A percentile compares a stretch with the other conserved stretches of the same genome.
Evolutionary conservation across 2,888 invertebrate species (phyloP).

Genomic region (Coenonympha glycerion): DNA sequence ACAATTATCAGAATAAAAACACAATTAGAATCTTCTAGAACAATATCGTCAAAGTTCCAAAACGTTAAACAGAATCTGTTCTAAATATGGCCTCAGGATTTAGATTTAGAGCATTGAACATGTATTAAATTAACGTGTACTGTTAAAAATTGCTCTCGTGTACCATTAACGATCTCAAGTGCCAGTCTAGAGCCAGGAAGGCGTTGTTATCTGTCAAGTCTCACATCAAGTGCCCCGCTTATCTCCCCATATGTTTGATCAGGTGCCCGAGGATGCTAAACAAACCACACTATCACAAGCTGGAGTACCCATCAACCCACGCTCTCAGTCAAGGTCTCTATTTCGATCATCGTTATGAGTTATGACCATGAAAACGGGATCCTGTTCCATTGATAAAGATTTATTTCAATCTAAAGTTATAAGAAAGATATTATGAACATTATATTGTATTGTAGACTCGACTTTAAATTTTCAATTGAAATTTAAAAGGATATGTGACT

Average conservation of each 20-base stretch:
- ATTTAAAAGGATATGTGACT: too few relatives aligned
- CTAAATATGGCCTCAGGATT: not conserved
- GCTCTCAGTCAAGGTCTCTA: conserved; percentile 49
- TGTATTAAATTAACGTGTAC: not conserved
- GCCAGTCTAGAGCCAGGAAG: conserved; percentile 52
- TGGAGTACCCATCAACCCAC: conserved; percentile 30
- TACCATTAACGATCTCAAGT: conserved; percentile 39
- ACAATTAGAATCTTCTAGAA: too few relatives aligned
- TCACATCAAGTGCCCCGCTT: conserved; percentile 70
- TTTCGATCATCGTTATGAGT: conserved; percentile 56
- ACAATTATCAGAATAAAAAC: too few relatives aligned
- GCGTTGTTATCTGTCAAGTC: conserved; percentile 58
- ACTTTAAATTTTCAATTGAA: too few relatives aligned
- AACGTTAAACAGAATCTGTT: not conserved
- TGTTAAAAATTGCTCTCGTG: conserved; percentile 30
- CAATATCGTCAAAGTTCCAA: too few relatives aligned
- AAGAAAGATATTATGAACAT: conserved; percentile 7
- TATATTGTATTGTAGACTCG: too few relatives aligned
- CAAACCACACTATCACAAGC: conserved; percentile 42
- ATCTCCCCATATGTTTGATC: conserved; percentile 72
- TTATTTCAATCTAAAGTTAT: conserved; percentile 36
- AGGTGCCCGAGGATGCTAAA: conserved; percentile 62
- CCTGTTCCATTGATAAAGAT: conserved; percentile 39
- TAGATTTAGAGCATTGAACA: not conserved
- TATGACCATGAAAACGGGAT: conserved; percentile 58